Base-by-base conservation (phyloP, 2,888 invertebrate species). In the Trachelus stipa region DNA sequence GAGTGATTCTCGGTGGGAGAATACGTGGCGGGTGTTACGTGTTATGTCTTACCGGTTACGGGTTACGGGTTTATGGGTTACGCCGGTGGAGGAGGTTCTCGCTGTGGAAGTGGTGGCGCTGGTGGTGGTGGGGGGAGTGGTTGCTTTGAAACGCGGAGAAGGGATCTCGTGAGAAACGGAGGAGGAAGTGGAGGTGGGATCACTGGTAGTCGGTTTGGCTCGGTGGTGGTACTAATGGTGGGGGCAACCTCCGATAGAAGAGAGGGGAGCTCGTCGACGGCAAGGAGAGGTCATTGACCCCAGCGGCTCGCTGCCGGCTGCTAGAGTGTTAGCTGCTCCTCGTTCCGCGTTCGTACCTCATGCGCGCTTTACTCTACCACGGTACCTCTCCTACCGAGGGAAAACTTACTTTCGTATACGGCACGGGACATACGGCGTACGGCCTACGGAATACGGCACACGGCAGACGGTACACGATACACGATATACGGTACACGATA, bases 281-380 rank as follows among this genome's bases (percentile, higher is more conserved):
- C 90, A 85, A 87, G 87, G 86, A 81, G 88, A 90, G 91, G 91
- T 91, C 91, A 89, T 91, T 91, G 91, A 91, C 91, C 91, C 85
- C 86, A 90, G 90, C 90, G 89, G 90, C 90, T 90, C 87, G 90
- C 89, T 90, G 90, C 90, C 91, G 90, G 90, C 91, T 90, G 91
- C 89, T 90, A 88, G 90, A 90, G 89, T 88, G 90, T 87, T 89
- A 86, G 84, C 81, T 81, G 83, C 83, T 81, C 85, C 87, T 88
- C 85, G 83, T 84, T 85, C 84, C 85, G 84, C 84, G 88, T 87
- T 87, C 86, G 85, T 88, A 88, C 89, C 88, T 87, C 88, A 89
- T 87, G 88, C 86, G 85, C 86, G 86, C 84, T 82, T 81, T 81
- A 82, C 81, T 81, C 80, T 80, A 74, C 74, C 74, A 35, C 74